Conservation (phyloP, 2,797 vertebrate genomes). For the Gobio occitaniae region DNA sequence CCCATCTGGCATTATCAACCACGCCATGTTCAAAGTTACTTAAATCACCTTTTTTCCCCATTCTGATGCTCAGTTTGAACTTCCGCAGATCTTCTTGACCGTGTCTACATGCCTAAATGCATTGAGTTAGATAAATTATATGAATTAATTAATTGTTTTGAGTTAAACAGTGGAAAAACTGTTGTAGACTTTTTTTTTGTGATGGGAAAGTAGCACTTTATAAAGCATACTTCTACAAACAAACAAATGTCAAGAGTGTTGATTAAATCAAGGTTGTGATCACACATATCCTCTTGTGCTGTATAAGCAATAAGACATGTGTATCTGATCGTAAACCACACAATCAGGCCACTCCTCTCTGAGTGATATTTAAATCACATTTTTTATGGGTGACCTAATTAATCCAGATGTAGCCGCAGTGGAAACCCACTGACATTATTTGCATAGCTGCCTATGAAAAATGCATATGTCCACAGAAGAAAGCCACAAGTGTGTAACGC, state of each 20-base stretch:
- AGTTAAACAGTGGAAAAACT: background rate
- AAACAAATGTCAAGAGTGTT: background rate
- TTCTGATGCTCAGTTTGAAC: background rate
- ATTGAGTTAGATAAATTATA: background rate
- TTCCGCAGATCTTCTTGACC: background rate
- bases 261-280: background rate
- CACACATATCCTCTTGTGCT: background rate
- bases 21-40: too few relatives aligned
- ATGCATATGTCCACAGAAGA: slow-evolving; percentile 21
- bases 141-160: background rate
- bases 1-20: too few relatives aligned
- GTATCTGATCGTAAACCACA: background rate
- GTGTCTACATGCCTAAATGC: background rate
- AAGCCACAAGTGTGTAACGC: slow-evolving; percentile 35
- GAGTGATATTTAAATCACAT: slow-evolving; percentile 34
- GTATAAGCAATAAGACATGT: background rate
- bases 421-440: slow-evolving; percentile 36
- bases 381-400: slow-evolving; percentile 42
- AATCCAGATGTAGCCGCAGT: background rate
- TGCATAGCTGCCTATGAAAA: slow-evolving; percentile 45
- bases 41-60: background rate
- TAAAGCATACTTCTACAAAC: background rate
- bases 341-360: slow-evolving; percentile 31
- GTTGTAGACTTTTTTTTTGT: background rate
- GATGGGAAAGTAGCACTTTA: background rate